phyloP scores from a whole-genome alignment of 1,140 invertebrate genomes.

The Drosophila ercepeae region DNA sequence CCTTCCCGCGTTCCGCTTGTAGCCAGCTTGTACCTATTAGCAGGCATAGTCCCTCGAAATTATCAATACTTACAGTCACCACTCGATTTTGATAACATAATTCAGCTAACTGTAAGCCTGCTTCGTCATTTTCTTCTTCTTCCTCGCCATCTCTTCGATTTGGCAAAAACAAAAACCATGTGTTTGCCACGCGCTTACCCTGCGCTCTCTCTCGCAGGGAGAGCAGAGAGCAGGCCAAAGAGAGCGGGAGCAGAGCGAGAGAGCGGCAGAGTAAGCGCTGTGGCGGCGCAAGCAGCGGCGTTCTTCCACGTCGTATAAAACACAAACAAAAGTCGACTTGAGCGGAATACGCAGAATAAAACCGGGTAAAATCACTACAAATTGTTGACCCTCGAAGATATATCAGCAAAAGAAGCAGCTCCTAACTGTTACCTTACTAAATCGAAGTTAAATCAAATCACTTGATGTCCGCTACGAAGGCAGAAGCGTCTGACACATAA shows the following conservation, averaged over 20 bases:
- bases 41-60: too few relatives aligned
- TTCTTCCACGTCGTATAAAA: slow-evolving; percentile 9
- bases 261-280: too few relatives aligned
- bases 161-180: slow-evolving; percentile 80
- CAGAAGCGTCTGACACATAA: background rate
- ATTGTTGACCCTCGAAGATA: too few relatives aligned
- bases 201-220: slow-evolving; percentile 18
- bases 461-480: background rate
- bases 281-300: background rate
- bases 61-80: background rate
- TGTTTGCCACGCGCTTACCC: slow-evolving; percentile 74
- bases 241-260: background rate
- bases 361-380: too few relatives aligned
- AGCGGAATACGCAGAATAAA: too few relatives aligned
- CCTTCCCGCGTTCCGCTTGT: too few relatives aligned
- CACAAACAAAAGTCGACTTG: slow-evolving; percentile 19
- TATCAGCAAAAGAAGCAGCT: too few relatives aligned
- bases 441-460: slow-evolving; percentile 7
- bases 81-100: slow-evolving; percentile 11
- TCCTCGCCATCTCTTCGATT: slow-evolving; percentile 39
- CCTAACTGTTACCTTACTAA: too few relatives aligned
- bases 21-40: too few relatives aligned
- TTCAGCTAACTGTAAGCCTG: slow-evolving; percentile 59
- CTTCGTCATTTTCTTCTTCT: slow-evolving; percentile 44
- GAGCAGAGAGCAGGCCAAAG: background rate